A percentile compares a stretch with the other conserved stretches of the same genome.
Conservation (phyloP, 2,797 vertebrate genomes). For the Avahi laniger region DNA sequence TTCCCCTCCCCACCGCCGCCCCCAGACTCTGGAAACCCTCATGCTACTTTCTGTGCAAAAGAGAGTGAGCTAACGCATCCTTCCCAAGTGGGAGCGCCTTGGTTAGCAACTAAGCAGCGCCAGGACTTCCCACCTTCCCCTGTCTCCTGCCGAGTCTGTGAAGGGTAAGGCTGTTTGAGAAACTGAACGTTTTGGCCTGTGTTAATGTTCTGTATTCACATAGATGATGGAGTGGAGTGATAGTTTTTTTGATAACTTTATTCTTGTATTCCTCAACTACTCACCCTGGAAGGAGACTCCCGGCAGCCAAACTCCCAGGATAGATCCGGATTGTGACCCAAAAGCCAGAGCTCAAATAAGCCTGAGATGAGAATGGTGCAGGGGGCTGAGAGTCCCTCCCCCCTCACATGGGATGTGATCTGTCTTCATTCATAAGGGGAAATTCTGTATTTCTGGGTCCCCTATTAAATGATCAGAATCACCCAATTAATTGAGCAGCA, state of each 20-base stretch:
- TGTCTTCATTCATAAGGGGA: not conserved
- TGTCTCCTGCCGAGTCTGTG: not conserved
- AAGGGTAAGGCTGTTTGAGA: not conserved
- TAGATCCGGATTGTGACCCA: too few relatives aligned
- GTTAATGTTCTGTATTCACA: not conserved
- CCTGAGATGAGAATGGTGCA: not conserved
- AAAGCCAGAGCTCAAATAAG: not conserved
- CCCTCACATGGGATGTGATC: not conserved
- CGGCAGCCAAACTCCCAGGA: not conserved
- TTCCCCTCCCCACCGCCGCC: too few relatives aligned
- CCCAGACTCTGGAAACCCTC: not conserved
- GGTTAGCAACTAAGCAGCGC: too few relatives aligned
- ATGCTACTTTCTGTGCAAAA: not conserved
- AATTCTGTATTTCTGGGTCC: not conserved
- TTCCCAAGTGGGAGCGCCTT: not conserved
- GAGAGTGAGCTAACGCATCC: not conserved
- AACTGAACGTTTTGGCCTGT: not conserved
- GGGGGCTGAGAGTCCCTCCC: too few relatives aligned
- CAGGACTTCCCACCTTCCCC: not conserved
- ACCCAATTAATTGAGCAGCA: not conserved
- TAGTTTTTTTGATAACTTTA: not conserved
- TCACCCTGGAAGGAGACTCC: not conserved
- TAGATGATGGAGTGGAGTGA: accelerated
- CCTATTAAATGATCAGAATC: not conserved
- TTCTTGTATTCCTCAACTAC: not conserved